Conservation (phyloP, 2,888 invertebrate species). For the Dolomedes plantarius region DNA sequence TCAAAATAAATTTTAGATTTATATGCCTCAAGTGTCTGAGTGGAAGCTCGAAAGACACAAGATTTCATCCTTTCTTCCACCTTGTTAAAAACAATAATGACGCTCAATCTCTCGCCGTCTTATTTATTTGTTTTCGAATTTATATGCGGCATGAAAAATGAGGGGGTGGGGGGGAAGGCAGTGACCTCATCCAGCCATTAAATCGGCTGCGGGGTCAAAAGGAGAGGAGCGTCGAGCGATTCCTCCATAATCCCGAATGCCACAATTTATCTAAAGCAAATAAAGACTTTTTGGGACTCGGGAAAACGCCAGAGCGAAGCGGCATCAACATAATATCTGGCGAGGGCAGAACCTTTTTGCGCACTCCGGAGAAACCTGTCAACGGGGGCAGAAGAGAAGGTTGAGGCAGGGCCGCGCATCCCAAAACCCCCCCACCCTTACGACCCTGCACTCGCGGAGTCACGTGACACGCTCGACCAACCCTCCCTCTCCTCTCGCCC, state of each 20-base stretch:
- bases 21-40: too few species aligned
- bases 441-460: not conserved
- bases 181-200: not conserved
- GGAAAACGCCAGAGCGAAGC: not conserved
- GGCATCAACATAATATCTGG: constrained; percentile 9
- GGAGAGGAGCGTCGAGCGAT: not conserved
- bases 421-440: not conserved
- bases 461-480: not conserved
- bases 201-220: not conserved
- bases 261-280: constrained; percentile 8
- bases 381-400: constrained; percentile 36
- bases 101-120: too few species aligned
- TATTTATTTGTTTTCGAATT: too few species aligned
- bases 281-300: not conserved
- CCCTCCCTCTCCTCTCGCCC: not conserved
- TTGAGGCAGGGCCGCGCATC: constrained; percentile 45
- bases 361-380: constrained; percentile 40
- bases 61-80: too few species aligned
- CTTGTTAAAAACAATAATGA: too few species aligned
- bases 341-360: not conserved
- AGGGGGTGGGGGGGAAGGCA: too few species aligned
- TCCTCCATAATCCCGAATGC: not conserved
- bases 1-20: too few species aligned
- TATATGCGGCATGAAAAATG: too few species aligned
- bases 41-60: too few species aligned